Evolutionary conservation across 2,888 invertebrate species (phyloP).

Genomic region (Drosophila acutilabella): DNA sequence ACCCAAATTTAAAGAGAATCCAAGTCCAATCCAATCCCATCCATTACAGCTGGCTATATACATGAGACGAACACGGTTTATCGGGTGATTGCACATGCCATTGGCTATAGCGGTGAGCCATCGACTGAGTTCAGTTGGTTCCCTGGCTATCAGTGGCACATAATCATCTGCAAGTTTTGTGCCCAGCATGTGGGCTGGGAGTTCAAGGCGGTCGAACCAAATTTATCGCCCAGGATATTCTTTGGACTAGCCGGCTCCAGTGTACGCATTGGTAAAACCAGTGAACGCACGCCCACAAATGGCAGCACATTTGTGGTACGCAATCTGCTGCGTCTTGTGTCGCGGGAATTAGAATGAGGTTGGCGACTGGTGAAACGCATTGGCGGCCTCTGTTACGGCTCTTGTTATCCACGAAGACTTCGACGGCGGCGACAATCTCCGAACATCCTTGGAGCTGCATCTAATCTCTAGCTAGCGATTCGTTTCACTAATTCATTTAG

Average conservation of each 20-base stretch:
- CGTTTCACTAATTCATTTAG: slow-evolving; percentile 52
- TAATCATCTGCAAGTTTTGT: slow-evolving; percentile 89
- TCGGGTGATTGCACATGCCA: slow-evolving; percentile 85
- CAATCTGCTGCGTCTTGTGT: slow-evolving; percentile 73
- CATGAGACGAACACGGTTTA: slow-evolving; percentile 92
- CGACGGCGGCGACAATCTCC: slow-evolving; percentile 13
- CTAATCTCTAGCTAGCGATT: slow-evolving; percentile 39
- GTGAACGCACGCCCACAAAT: slow-evolving; percentile 57
- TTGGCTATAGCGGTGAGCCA: slow-evolving; percentile 86
- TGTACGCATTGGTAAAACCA: slow-evolving; percentile 83
- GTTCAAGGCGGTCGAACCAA: slow-evolving; percentile 88
- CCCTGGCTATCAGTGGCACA: slow-evolving; percentile 94
- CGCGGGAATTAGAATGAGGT: slow-evolving; percentile 74
- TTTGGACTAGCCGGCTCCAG: slow-evolving; percentile 89
- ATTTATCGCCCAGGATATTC: slow-evolving; percentile 89
- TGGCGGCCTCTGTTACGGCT: slow-evolving; percentile 53
- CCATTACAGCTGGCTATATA: slow-evolving; percentile 87
- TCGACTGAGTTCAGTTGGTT: slow-evolving; percentile 93
- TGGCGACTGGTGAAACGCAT: slow-evolving; percentile 75
- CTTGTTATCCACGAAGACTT: slow-evolving; percentile 9
- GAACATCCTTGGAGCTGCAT: slow-evolving; percentile 17
- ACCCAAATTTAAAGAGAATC: background rate
- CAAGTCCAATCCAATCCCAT: background rate
- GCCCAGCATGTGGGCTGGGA: slow-evolving; percentile 92
- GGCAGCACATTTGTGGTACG: slow-evolving; percentile 70